Evolutionary conservation across 2,797 vertebrate species (phyloP), one percentile per base, ranked within the genome.

Genomic region (Sardinella longiceps): DNA sequence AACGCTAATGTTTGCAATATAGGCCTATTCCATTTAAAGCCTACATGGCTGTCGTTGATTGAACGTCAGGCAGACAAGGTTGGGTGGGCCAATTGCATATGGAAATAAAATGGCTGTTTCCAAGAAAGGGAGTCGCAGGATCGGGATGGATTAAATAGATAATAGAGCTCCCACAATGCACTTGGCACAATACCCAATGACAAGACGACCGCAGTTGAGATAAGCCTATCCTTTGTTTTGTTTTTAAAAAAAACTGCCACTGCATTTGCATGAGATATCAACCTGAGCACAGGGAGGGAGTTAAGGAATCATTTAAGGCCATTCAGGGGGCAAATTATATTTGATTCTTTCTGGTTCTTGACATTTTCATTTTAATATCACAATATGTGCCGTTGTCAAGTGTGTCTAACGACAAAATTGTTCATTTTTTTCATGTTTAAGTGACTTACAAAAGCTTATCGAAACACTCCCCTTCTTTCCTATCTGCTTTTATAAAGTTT

Each of bases 201-300:
- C 70, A 77, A 10, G 18, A 37, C 70, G 37, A 39, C 66, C 15
- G 14, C 66, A 39, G 70, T 18, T 43, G 70, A 77, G 70, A 77
- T 77, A 77, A 77, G 70, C 18, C 70, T 77, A 77, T 77, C 43
- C 39, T 77, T 37, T 43, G 70, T 77, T 77, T 37, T 43, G 5
- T 77, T 33, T 77, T n/a, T n/a, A n/a, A n/a, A 43, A 77, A 77
- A 10, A 37, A 5, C 70, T 20, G 37, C 37, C 23, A 37, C 70
- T 43, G 70, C 20, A 77, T 77, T 77, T 39, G 70, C 70, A 77
- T 77, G 70, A 20, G 37, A 77, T 77, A 39, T 77, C 37, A 39
- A 43, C 70, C 70, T 77, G 33, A 20, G 20, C 5, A 2, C 6
- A 37, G 39, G 18, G 63, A 12, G 70, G 70, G 70, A 77, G 70